These are phyloP conservation scores for Acipenser ruthenus DNA, from an alignment of 2,797 vertebrate species.

Conservation along the genomic window DNA sequence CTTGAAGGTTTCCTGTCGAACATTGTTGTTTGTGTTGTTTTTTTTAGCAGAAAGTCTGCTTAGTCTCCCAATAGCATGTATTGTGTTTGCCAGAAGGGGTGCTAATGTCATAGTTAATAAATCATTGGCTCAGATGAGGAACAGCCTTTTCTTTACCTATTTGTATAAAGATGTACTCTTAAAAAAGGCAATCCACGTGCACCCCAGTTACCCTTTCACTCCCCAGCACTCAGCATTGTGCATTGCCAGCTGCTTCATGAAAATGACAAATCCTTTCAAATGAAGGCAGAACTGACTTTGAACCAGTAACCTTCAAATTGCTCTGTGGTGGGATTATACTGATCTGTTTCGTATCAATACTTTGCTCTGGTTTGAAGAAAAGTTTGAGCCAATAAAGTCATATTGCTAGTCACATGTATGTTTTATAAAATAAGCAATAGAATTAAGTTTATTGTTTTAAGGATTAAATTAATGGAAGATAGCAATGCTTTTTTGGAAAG, in stretches of 20 bases:
- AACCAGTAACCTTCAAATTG: conserved; percentile 5
- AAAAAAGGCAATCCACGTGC: conserved; percentile 3
- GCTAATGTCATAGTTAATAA: too few species aligned
- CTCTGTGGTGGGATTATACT: conserved; percentile 6
- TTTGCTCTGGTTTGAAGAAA: conserved; percentile 12
- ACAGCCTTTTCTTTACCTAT: not conserved
- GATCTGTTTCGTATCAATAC: conserved; percentile 16
- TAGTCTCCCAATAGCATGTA: too few species aligned
- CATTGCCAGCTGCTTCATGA: not conserved
- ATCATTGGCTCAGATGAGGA: too few species aligned
- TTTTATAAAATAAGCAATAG: too few species aligned
- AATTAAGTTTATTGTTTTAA: too few species aligned
- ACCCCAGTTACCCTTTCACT: not conserved
- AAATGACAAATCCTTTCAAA: not conserved
- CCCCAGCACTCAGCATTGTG: not conserved
- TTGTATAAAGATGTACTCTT: not conserved
- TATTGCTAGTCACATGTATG: too few species aligned
- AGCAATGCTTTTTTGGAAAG: too few species aligned
- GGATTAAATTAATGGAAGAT: too few species aligned
- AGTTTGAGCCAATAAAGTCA: conserved; percentile 7
- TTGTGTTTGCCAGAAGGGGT: too few species aligned
- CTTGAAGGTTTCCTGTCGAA: too few species aligned
- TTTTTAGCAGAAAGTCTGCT: too few species aligned
- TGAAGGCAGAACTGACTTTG: conserved; percentile 8
- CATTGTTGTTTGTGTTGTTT: too few species aligned